Evolutionary conservation across 1,140 invertebrate species (phyloP).

Genomic region (Sycobia sp.): DNA sequence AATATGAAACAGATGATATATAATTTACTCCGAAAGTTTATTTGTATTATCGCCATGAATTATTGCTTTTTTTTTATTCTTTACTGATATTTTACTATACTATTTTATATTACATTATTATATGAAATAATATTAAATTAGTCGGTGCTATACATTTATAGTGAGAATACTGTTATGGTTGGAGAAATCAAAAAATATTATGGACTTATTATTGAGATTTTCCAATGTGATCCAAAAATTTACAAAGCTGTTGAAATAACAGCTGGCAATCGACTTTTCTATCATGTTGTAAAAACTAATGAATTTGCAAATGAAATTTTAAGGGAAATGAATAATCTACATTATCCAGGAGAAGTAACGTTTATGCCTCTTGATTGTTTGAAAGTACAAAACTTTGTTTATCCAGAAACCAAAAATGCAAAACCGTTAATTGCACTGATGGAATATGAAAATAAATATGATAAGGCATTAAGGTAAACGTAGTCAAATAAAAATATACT

Average conservation of each 20-base stretch:
- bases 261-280: slow-evolving; percentile 94
- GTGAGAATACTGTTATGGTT: slow-evolving; percentile 79
- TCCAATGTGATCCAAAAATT: slow-evolving; percentile 95
- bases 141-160: no score
- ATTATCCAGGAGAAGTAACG: slow-evolving; percentile 95
- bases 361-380: slow-evolving; percentile 98
- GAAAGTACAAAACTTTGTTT: slow-evolving; percentile 86
- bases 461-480: slow-evolving; percentile 81
- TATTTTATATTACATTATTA: no score
- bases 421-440: slow-evolving; percentile 97
- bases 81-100: no score
- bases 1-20: no score
- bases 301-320: slow-evolving; percentile 95
- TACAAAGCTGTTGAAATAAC: slow-evolving; percentile 99
- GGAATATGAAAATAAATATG: slow-evolving; percentile 88
- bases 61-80: no score
- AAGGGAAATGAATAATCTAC: slow-evolving; percentile 96
- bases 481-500: no score
- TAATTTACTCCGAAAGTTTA: no score
- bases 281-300: slow-evolving; percentile 98
- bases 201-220: slow-evolving; percentile 96
- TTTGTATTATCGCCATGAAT: no score
- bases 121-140: no score
- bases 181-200: slow-evolving; percentile 77
- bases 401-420: slow-evolving; percentile 92